Percentiles rank a stretch among this genome's conserved stretches.
phyloP scores from a whole-genome alignment of 2,888 invertebrate species.

The Leucoma salicis region DNA sequence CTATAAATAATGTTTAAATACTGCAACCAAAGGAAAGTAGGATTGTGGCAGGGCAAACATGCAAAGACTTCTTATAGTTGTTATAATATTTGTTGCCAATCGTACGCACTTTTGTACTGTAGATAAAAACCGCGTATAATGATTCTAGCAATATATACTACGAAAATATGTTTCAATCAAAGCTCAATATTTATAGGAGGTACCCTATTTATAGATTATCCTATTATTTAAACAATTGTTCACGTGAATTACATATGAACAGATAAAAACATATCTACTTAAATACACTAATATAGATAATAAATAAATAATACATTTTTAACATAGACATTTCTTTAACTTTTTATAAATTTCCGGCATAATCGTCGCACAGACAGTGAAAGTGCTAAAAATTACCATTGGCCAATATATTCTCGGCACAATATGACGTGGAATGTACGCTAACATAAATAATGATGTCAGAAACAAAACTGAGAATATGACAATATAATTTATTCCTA shows the following conservation, averaged over 20 bases:
- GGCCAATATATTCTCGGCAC: constrained; percentile 23
- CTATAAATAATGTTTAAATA: neutral
- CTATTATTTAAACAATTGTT: constrained; percentile 6
- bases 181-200: constrained; percentile 3
- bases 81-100: neutral
- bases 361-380: constrained; percentile 16
- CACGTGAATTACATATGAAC: constrained; percentile 6
- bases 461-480: constrained; percentile 45
- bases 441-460: constrained; percentile 46
- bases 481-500: constrained; percentile 46
- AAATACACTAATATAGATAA: constrained; percentile 25
- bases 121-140: neutral
- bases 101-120: neutral
- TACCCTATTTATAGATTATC: constrained; percentile 3
- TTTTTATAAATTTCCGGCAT: constrained; percentile 6
- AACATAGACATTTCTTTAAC: constrained; percentile 20
- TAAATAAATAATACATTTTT: constrained; percentile 34
- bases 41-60: neutral
- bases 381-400: constrained; percentile 7
- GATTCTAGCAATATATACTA: constrained; percentile 7
- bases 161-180: constrained; percentile 1
- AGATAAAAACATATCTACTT: constrained; percentile 19
- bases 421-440: constrained; percentile 49
- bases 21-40: neutral
- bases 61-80: neutral